Evolutionary conservation across 2,113 vertebrate species (phyloP).

Genomic region (Alligator mississippiensis): DNA sequence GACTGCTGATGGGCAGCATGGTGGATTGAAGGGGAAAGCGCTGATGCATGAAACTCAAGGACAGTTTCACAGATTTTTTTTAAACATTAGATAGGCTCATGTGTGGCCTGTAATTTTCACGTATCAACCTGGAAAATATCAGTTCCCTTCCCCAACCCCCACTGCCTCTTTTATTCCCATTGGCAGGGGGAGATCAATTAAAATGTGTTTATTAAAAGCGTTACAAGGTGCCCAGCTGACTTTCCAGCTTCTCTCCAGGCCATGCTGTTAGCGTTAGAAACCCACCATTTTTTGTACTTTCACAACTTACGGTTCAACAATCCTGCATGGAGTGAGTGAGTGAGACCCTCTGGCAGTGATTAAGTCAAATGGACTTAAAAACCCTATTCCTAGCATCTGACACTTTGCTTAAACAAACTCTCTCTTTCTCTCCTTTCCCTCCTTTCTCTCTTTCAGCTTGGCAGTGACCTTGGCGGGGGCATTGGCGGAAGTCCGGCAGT

Average conservation of each 20-base stretch:
- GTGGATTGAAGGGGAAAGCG: neutral
- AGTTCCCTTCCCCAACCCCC: rapidly evolving
- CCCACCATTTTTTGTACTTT: conserved; percentile 47
- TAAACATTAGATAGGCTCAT: rapidly evolving
- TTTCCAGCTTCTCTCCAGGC: conserved; percentile 6
- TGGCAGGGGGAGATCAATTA: conserved; percentile 21
- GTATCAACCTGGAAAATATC: neutral
- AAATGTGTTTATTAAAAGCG: conserved; percentile 13
- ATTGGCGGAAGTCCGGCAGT: conserved; percentile 99
- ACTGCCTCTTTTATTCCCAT: neutral
- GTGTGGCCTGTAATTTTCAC: neutral
- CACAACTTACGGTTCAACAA: neutral
- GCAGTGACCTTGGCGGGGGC: conserved; percentile 99
- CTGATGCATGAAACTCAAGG: rapidly evolving
- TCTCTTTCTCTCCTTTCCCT: conserved; percentile 78
- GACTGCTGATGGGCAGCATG: neutral
- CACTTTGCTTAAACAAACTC: conserved; percentile 80
- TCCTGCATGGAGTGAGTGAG: neutral
- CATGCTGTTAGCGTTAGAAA: conserved; percentile 37
- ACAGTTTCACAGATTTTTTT: neutral
- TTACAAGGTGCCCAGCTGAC: conserved; percentile 24
- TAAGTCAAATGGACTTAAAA: neutral
- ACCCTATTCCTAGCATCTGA: conserved; percentile 42
- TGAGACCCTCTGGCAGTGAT: neutral
- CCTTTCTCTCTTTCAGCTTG: conserved; percentile 93